Percentiles rank a stretch among this genome's conserved stretches.
Evolutionary conservation across 2,888 invertebrate species (phyloP).

Genomic region (Taenaris catops): DNA sequence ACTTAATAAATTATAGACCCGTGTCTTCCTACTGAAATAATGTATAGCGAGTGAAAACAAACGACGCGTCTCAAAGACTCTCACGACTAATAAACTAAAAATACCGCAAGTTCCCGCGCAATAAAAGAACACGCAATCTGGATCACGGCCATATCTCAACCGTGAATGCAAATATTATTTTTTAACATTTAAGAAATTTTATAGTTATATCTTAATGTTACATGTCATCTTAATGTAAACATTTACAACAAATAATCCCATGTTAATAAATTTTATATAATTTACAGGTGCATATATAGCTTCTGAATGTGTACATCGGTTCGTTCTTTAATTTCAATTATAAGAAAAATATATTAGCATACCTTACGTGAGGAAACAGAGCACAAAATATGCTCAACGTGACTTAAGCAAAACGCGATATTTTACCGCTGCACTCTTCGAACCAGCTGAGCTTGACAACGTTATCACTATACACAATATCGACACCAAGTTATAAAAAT

Average conservation of each 20-base stretch:
- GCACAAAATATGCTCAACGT: conserved; percentile 66
- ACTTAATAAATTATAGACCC: conserved; percentile 16
- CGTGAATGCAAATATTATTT: conserved; percentile 46
- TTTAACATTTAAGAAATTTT: too few species aligned
- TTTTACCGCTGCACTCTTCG: conserved; percentile 75
- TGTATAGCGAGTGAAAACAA: conserved; percentile 37
- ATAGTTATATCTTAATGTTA: too few species aligned
- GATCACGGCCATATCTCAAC: conserved; percentile 66
- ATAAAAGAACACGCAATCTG: conserved; percentile 69
- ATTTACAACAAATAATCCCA: too few species aligned
- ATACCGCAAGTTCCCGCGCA: conserved; percentile 75
- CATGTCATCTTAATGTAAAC: too few species aligned
- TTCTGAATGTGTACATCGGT: too few species aligned
- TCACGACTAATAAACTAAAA: conserved; percentile 62
- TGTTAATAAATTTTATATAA: too few species aligned
- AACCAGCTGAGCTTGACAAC: conserved; percentile 76
- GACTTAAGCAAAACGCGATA: conserved; percentile 62
- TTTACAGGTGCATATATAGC: too few species aligned
- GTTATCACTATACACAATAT: conserved; percentile 51
- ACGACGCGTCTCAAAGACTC: conserved; percentile 50
- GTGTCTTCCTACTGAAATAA: conserved; percentile 20
- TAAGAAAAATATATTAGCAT: conserved; percentile 59
- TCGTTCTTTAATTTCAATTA: conserved; percentile 10
- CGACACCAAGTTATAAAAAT: conserved; percentile 14
- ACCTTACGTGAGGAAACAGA: conserved; percentile 64